A percentile compares a stretch with the other conserved stretches of the same genome.
phyloP scores from a whole-genome alignment of 2,888 invertebrate genomes.

The Oscheius onirici region DNA sequence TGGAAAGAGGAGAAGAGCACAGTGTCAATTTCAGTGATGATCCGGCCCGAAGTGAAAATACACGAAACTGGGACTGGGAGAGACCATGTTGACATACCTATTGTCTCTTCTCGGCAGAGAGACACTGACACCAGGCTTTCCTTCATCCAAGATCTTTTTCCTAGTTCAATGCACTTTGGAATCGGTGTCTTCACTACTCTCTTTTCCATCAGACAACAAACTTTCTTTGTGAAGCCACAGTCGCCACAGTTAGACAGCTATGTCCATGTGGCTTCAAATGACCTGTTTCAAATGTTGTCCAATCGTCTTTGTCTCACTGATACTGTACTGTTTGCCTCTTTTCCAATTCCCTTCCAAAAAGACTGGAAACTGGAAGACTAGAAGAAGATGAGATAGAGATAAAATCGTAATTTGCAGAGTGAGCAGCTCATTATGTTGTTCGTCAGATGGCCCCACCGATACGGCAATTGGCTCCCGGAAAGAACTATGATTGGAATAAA shows the following conservation, averaged over 20 bases:
- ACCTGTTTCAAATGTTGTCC: too few relatives aligned
- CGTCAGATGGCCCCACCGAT: conserved; percentile 32
- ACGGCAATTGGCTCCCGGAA: conserved; percentile 8
- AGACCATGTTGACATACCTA: conserved; percentile 24
- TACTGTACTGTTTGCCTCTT: too few relatives aligned
- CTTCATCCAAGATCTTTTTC: neutral
- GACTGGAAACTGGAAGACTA: neutral
- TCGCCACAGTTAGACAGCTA: too few relatives aligned
- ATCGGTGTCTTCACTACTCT: neutral
- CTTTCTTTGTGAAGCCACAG: too few relatives aligned
- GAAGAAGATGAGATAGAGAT: neutral
- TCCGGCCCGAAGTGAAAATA: conserved; percentile 5
- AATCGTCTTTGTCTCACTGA: too few relatives aligned
- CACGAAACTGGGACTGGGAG: neutral
- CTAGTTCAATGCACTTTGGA: neutral
- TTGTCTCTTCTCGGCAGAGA: conserved; percentile 28
- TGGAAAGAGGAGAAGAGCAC: neutral
- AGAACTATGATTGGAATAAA: neutral
- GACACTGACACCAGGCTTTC: conserved; percentile 3
- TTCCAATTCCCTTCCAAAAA: neutral
- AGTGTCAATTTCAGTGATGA: conserved; percentile 27
- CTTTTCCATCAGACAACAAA: too few relatives aligned
- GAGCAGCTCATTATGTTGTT: conserved; percentile 33
- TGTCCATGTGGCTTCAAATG: too few relatives aligned
- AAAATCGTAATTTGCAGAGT: conserved; percentile 31